These are phyloP conservation scores for Erebia palarica DNA, from an alignment of 2,888 invertebrate species.

Conservation along the genomic window DNA sequence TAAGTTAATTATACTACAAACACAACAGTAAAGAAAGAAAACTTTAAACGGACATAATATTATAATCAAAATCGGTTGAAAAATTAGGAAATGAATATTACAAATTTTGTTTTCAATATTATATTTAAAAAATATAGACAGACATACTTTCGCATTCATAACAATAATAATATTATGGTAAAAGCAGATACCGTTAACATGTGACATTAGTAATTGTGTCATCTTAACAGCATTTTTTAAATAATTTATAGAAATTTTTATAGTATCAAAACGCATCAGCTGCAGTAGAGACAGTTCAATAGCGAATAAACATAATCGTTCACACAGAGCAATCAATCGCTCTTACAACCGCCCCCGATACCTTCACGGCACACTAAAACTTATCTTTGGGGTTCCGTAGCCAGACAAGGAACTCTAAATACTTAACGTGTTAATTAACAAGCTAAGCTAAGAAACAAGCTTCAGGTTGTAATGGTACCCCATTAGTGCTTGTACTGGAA, in stretches of 20 bases:
- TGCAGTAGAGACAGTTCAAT: slow-evolving; percentile 47
- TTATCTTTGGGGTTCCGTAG: slow-evolving; percentile 18
- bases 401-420: background rate
- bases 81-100: background rate
- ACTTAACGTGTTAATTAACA: too few relatives aligned
- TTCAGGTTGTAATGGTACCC: too few relatives aligned
- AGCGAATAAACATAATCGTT: slow-evolving; percentile 69
- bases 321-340: slow-evolving; percentile 70
- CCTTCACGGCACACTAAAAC: slow-evolving; percentile 37
- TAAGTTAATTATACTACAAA: too few relatives aligned
- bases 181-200: too few relatives aligned
- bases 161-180: too few relatives aligned
- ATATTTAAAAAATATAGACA: background rate
- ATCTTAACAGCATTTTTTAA: background rate
- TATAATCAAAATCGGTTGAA: too few relatives aligned
- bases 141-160: too few relatives aligned
- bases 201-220: too few relatives aligned
- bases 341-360: slow-evolving; percentile 46
- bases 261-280: slow-evolving; percentile 37
- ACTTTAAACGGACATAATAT: too few relatives aligned
- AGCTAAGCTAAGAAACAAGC: too few relatives aligned
- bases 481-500: too few relatives aligned
- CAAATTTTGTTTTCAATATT: background rate
- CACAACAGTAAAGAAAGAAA: too few relatives aligned
- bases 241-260: background rate